A percentile compares a stretch with the other conserved stretches of the same genome.
These are phyloP conservation scores for Eudasyphora cyanicolor DNA, from an alignment of 2,888 invertebrate genomes.

Conservation along the genomic window DNA sequence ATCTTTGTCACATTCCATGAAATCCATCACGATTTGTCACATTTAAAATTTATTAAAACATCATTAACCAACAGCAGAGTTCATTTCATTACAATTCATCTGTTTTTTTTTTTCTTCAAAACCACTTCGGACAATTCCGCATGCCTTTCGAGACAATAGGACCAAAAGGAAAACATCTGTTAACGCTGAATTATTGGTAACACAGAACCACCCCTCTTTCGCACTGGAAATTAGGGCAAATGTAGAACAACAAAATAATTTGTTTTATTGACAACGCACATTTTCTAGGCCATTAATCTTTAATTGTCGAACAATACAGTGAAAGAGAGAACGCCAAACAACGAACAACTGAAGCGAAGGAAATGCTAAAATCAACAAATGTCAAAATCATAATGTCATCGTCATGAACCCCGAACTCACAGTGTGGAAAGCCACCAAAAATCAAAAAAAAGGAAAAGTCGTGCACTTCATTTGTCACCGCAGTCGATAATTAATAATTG, in stretches of 20 bases:
- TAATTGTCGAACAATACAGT: slow-evolving; percentile 60
- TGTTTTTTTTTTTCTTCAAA: background rate
- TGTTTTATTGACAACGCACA: slow-evolving; percentile 63
- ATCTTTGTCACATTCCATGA: background rate
- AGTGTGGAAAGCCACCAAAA: background rate
- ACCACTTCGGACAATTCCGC: background rate
- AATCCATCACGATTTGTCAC: background rate
- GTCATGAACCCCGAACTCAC: slow-evolving; percentile 36
- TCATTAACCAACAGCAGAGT: background rate
- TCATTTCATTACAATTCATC: background rate
- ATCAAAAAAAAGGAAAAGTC: background rate
- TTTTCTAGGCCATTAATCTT: slow-evolving; percentile 65
- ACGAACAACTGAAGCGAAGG: background rate
- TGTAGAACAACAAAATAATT: slow-evolving; percentile 60
- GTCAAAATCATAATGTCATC: slow-evolving; percentile 57
- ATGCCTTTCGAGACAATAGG: background rate
- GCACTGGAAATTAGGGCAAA: slow-evolving; percentile 26
- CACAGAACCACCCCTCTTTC: slow-evolving; percentile 30
- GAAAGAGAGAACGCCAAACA: background rate
- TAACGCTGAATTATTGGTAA: slow-evolving; percentile 23
- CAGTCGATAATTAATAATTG: slow-evolving; percentile 61
- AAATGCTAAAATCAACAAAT: slow-evolving; percentile 57
- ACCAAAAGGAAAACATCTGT: slow-evolving; percentile 53
- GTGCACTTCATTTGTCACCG: slow-evolving; percentile 58
- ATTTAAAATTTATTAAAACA: slow-evolving; percentile 24